A percentile compares a stretch with the other conserved stretches of the same genome.
Evolutionary conservation across 2,797 vertebrate genomes (phyloP).

Genomic region (Microctenopoma stevenorrisi): DNA sequence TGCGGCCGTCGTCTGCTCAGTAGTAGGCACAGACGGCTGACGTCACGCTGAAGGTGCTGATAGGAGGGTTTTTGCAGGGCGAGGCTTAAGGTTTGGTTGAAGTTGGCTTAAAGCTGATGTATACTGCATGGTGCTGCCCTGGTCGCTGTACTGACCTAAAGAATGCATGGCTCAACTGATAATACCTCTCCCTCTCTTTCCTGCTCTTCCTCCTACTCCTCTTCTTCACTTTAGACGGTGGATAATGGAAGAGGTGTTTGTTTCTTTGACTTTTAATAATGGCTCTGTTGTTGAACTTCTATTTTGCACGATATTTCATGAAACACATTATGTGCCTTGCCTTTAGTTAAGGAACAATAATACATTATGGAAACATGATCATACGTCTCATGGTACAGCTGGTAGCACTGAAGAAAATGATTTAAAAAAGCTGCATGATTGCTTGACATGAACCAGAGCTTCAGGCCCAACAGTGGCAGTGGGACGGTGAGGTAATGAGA

Average conservation of each 20-base stretch:
- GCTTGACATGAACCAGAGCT: slow-evolving; percentile 75
- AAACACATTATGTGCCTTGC: slow-evolving; percentile 99
- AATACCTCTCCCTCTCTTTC: slow-evolving; percentile 64
- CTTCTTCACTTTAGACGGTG: slow-evolving; percentile 38
- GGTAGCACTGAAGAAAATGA: slow-evolving; percentile 72
- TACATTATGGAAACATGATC: slow-evolving; percentile 65
- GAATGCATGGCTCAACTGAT: slow-evolving; percentile 76
- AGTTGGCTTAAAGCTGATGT: slow-evolving; percentile 65
- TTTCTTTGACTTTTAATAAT: slow-evolving; percentile 74
- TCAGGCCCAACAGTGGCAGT: slow-evolving; percentile 24
- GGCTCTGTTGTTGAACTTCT: slow-evolving; percentile 77
- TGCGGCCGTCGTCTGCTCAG: slow-evolving; percentile 18
- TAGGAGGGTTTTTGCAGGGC: slow-evolving; percentile 25
- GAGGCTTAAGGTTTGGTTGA: slow-evolving; percentile 48
- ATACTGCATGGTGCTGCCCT: slow-evolving; percentile 74
- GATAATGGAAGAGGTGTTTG: slow-evolving; percentile 53
- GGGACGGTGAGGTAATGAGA: neutral
- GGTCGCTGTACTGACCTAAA: slow-evolving; percentile 73
- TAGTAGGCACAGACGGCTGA: neutral
- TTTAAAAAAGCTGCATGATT: slow-evolving; percentile 87
- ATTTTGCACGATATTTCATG: slow-evolving; percentile 96
- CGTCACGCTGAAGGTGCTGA: slow-evolving; percentile 48
- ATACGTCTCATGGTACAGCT: slow-evolving; percentile 78
- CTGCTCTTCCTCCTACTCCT: slow-evolving; percentile 34
- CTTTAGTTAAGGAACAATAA: slow-evolving; percentile 90